Base-by-base conservation (phyloP, 2,888 invertebrate species). In the Sesia apiformis region DNA sequence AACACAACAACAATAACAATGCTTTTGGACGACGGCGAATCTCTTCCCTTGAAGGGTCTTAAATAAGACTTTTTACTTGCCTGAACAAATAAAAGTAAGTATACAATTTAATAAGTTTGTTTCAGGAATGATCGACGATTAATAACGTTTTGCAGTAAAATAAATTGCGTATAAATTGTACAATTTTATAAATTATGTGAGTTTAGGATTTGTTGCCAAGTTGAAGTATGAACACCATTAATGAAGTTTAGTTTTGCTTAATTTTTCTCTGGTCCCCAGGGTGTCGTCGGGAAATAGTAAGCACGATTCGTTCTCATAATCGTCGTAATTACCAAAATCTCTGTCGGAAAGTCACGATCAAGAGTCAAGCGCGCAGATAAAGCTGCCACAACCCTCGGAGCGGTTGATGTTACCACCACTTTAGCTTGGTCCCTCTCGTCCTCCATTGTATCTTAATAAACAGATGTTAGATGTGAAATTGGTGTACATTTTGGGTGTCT, bases 271-370 rank as follows among this genome's bases (percentile, higher is more conserved):
- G 41, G 51, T 50, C 64, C 66, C 67, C 6, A 54, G 67, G 65
- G 69, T 54, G 58, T 61, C 60, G 57, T 57, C 60, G 62, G 59
- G 62, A 70, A 70, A 63, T 61, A 67, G 58, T 57, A 63, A 61
- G 70, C 76, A 77, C 74, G 78, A 76, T 74, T 74, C 72, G 70
- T 74, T 76, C 78, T 78, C 73, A 84, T 84, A 88, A 88, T 86
- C 81, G 84, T 77, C 67, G 81, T 84, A 88, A 88, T 88, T 88
- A 87, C 78, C 69, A 61, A 81, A 87, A 86, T 87, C 84, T 86
- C 78, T 63, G 81, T 76, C 81, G 76, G 75, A 77, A 80, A 87
- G 87, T 86, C 86, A 88, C 86, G 88, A 87, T 80, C 86, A 79
- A 82, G 79, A 82, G 79, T 78, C 77, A 78, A 74, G 72, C 73